These are phyloP conservation scores for Protaetia brevitarsis DNA, from an alignment of 1,140 invertebrate genomes.

Conservation along the genomic window DNA sequence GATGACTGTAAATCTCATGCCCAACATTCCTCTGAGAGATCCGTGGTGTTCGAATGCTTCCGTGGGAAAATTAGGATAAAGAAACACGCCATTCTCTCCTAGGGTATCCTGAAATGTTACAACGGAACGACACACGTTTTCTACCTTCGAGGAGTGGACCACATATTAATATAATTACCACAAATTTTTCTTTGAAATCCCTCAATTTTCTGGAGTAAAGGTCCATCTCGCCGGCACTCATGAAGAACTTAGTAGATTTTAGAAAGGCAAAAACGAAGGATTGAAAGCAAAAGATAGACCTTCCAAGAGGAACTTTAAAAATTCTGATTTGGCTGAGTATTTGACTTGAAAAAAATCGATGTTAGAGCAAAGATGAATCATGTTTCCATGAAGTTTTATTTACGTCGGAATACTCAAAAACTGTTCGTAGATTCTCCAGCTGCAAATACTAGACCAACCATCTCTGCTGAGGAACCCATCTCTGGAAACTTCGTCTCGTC, in stretches of 20 bases:
- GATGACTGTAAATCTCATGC: constrained; percentile 66
- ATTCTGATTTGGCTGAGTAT: background rate
- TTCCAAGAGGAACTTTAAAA: constrained; percentile 2
- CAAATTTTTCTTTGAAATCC: background rate
- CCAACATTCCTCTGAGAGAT: constrained; percentile 42
- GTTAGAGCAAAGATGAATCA: background rate
- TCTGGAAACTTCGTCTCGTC: background rate
- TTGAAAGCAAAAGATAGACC: background rate
- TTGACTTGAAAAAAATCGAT: background rate
- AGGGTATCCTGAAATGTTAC: constrained; percentile 1
- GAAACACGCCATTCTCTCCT: constrained; percentile 38
- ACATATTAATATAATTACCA: background rate
- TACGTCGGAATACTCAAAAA: background rate
- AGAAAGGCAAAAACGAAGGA: background rate
- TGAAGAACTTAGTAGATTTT: background rate
- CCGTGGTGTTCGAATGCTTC: constrained; percentile 12
- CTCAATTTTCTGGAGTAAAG: background rate
- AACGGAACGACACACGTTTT: background rate
- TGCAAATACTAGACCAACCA: background rate
- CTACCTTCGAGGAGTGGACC: background rate
- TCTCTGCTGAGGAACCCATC: background rate
- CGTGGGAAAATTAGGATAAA: constrained; percentile 20
- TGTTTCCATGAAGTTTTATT: background rate
- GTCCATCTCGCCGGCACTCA: background rate
- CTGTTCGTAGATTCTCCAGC: background rate